Evolutionary conservation across 1,140 invertebrate species (phyloP), one percentile per base, ranked within the genome.

Genomic region (Macrobrachium nipponense): DNA sequence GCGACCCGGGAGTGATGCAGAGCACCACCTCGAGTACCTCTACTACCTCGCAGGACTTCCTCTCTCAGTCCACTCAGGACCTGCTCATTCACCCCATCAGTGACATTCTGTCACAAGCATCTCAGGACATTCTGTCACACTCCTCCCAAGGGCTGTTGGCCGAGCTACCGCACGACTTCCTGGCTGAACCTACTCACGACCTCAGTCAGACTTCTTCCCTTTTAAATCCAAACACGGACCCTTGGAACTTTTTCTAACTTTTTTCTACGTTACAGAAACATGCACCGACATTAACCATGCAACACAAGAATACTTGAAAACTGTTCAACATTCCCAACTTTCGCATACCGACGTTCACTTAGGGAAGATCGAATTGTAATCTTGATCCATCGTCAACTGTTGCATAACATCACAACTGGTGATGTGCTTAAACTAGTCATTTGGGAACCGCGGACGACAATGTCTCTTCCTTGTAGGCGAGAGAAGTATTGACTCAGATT

Each of bases 191-290:
- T 15, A 73, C 70, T 43, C 27, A 18, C 43, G 82, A 77, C 62
- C 36, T 36, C 7, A 58, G 18, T 36, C 59, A 73, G 11, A 59
- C 82, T 23, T 51, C 82, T 18, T 51, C 81, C 15, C 60, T 84
- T 36, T 60, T 84, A 10, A 59, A 84, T 8, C 44, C 82, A 58
- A 61, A 64, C 72, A 84, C 60, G 58, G 82, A 84, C 61, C 82
- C 82, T 6, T 84, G 82, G 82, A 66, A 62, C 43, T 58, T 84
- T 7, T 77, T 84, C 44, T 84, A 61, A 66, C 58, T 5, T 59
- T 15, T 14, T 73, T 20, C 11, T 36, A n/a, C 12, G 51, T 51
- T 51, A 51, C 27, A 36, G 12, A 51, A 51, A 51, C 12, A 51
- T 8, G 51, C 7, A 10, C 8, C 51, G 12, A 12, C 51, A 51